Evolutionary conservation across 1,140 invertebrate genomes (phyloP), one percentile per base, ranked within the genome.

Genomic region (Drosophila tropicalis): DNA sequence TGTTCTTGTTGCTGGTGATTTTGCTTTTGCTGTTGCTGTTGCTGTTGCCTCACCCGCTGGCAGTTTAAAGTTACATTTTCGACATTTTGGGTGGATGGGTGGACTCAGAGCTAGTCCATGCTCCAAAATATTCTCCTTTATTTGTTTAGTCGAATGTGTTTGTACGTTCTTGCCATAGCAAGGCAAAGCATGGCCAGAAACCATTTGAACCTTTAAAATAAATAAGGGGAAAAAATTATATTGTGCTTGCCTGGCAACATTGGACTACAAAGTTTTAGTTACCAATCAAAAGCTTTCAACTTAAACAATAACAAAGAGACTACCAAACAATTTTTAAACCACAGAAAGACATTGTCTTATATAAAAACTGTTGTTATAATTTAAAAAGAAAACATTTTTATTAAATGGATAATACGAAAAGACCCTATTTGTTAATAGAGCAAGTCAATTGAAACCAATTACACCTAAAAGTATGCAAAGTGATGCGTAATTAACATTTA

Each of bases 41-140:
- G 25, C 22, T 55, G 10, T 51, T 22, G 70, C 63, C 80, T 51
- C 5, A 10, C 44, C 44, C 44, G 69, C 69, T 55, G 75, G 69
- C 83, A 87, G 82, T 82, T 87, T 86, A 86, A 86, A 86, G 83
- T 86, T 83, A 86, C 83, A 86, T 86, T 86, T 85, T 79, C 70
- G 64, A 39, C 67, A 69, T 62, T 69, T 63, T 67, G 9, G 58
- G 13, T 13, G 57, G 41, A n/a, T 47, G 32, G 41, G 6, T n/a
- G n/a, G n/a, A 5, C 41, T 15, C 5, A 29, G 29, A 29, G 5
- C 41, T n/a, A 44, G 29, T 15, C n/a, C 44, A 13, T 19, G 56
- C 41, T 56, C 10, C 65, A 54, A 68, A 76, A 76, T 76, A 41
- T 60, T 62, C 32, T 51, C 34, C 40, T 65, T 13, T 78, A 78